Base-by-base conservation (phyloP, 2,797 vertebrate genomes). In the Anguilla marmorata region DNA sequence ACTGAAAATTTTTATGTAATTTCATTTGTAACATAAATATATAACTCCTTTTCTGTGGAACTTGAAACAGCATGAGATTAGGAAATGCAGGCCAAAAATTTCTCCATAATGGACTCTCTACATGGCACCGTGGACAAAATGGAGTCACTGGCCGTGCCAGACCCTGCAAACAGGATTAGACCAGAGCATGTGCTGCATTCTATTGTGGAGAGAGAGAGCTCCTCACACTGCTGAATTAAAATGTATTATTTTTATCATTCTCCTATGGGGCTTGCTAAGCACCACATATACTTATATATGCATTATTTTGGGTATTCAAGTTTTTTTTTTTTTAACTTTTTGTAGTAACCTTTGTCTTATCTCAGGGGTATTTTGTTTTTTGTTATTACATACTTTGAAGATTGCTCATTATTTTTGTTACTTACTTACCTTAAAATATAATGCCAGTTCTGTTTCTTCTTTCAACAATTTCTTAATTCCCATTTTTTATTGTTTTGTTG, bases 401-500 rank as follows among this genome's bases (percentile, higher is more conserved):
- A 33, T 74, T 69, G 60, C 19, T 72, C 66, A 72, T 72, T 11
- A 6, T 72, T 72, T 72, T 27, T 30, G 24, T 30, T 72, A 27
- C 6, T 72, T 37, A 37, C 37, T 72, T 14, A 30, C 3, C 24
- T 72, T 72, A 72, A 74, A 74, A 11, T n/a, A 74, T 37, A 30
- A 27, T n/a, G 66, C n/a, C 58, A 60, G 58, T 24, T 60, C 12
- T 60, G 16, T 21, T 60, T 60, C 1, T 66, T 66, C 60, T 66
- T 21, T 66, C 7, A n/a, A 66, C 60, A 66, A 4, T 66, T 66
- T n/a, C 60, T 24, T 24, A n/a, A n/a, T 7, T n/a, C 21, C 21
- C 92, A 92, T 89, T 94, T 94, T 37, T 93, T 94, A 92, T 93
- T 93, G 93, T 92, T 92, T 24, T 66, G 60, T 66, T n/a, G 0